phyloP scores from a whole-genome alignment of 2,888 invertebrate genomes.

The Platynereis dumerilii region DNA sequence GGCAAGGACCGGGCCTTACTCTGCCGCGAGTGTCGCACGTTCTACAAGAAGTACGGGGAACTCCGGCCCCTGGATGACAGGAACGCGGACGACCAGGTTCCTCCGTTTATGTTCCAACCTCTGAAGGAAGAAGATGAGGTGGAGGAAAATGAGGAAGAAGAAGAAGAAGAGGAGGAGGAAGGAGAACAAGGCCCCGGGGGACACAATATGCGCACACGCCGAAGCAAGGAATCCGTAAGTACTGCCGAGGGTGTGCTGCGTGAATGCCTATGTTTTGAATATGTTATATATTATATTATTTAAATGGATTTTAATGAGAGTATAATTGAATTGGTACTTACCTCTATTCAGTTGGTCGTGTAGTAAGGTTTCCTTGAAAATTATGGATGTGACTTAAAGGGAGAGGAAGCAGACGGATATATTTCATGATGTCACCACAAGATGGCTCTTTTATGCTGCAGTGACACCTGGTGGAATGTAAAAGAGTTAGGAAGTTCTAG shows the following conservation, averaged over 20 bases:
- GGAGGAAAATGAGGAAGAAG: no score
- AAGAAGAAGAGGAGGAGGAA: constrained; percentile 47
- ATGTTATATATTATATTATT: neutral
- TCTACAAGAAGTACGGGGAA: constrained; percentile 80
- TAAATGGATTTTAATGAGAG: neutral
- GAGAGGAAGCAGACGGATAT: no score
- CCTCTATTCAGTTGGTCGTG: no score
- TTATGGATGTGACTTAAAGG: no score
- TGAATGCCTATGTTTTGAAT: no score
- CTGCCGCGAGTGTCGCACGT: constrained; percentile 78
- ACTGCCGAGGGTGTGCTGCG: neutral
- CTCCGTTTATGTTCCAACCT: constrained; percentile 64
- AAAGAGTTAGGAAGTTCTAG: no score
- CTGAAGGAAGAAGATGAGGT: constrained; percentile 62
- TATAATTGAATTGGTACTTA: neutral
- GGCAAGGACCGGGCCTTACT: constrained; percentile 75
- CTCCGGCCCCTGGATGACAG: constrained; percentile 70
- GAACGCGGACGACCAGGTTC: constrained; percentile 69
- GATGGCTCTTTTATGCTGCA: no score
- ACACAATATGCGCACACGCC: constrained; percentile 62
- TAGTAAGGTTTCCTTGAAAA: no score
- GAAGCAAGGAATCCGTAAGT: constrained; percentile 22
- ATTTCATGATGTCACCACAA: no score
- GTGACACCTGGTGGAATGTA: no score
- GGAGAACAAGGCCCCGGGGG: constrained; percentile 42